Evolutionary conservation across 2,113 vertebrate genomes (phyloP).

Genomic region (Grantiella picta): DNA sequence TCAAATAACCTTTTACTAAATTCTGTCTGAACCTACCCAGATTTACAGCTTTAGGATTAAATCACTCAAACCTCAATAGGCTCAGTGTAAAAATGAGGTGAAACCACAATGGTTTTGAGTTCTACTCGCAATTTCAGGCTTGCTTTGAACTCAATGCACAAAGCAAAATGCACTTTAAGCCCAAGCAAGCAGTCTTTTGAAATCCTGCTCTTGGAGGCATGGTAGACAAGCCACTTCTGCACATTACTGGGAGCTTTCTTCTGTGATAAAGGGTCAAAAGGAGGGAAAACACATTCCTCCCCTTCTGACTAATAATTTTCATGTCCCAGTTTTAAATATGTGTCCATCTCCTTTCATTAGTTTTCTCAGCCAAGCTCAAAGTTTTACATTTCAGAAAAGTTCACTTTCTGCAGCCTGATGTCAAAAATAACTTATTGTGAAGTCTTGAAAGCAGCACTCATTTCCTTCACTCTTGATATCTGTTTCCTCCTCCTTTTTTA

Average conservation of each 20-base stretch:
- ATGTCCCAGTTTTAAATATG: background rate
- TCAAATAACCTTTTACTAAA: constrained; percentile 45
- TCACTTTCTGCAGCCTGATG: background rate
- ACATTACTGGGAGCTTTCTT: background rate
- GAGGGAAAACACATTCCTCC: background rate
- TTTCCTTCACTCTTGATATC: background rate
- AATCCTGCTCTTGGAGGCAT: background rate
- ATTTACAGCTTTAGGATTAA: constrained; percentile 54
- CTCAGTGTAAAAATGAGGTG: constrained; percentile 38
- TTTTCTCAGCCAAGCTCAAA: background rate
- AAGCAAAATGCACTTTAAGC: constrained; percentile 44
- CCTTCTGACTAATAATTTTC: background rate
- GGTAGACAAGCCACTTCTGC: background rate
- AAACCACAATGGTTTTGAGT: constrained; percentile 25
- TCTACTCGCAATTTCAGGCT: constrained; percentile 37
- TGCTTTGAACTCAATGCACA: constrained; percentile 41
- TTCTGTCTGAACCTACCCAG: constrained; percentile 24
- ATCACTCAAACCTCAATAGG: constrained; percentile 21
- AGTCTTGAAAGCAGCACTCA: background rate
- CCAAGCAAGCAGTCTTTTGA: constrained; percentile 17
- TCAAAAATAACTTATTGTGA: constrained; percentile 15
- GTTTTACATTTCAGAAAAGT: background rate
- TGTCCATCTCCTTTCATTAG: background rate
- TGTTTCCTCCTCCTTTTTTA: constrained; percentile 22
- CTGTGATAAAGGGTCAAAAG: background rate